Percentiles rank a stretch among this genome's conserved stretches.
Conservation (phyloP, 1,140 invertebrate species). For the Cotesia vestalis region DNA sequence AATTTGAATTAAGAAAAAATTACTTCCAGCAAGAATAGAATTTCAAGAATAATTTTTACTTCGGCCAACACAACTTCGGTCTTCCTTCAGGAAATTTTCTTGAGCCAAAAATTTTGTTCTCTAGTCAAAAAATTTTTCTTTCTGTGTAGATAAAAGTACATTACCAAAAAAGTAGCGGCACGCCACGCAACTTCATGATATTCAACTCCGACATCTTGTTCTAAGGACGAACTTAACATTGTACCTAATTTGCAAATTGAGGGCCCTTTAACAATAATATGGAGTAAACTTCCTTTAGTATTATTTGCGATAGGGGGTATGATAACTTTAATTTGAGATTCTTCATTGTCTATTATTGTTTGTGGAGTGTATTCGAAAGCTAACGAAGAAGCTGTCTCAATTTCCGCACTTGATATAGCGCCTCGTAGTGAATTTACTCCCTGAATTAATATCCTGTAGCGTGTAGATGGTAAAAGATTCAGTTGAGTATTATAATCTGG, state of each 20-base stretch:
- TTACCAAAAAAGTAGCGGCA: slow-evolving; percentile 38
- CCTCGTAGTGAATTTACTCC: not conserved
- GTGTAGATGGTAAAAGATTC: slow-evolving; percentile 40
- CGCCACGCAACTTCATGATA: slow-evolving; percentile 42
- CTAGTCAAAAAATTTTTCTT: too few relatives aligned
- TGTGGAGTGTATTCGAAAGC: slow-evolving; percentile 31
- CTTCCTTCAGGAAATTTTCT: not conserved
- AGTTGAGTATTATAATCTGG: slow-evolving; percentile 28
- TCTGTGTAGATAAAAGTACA: not conserved
- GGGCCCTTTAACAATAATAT: slow-evolving; percentile 42
- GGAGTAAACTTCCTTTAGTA: slow-evolving; percentile 32
- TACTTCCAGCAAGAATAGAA: too few relatives aligned
- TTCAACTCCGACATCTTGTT: not conserved
- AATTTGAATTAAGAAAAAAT: too few relatives aligned
- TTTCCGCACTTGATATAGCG: not conserved
- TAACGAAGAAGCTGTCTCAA: slow-evolving; percentile 25
- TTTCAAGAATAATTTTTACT: too few relatives aligned
- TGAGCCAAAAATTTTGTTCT: not conserved
- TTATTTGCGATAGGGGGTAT: slow-evolving; percentile 45
- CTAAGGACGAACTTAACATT: slow-evolving; percentile 12
- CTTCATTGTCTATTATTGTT: not conserved
- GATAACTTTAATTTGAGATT: slow-evolving; percentile 39
- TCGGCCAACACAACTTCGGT: too few relatives aligned
- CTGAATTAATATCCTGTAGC: slow-evolving; percentile 37
- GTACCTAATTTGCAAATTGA: slow-evolving; percentile 35